These are phyloP conservation scores for Pachyramphus minor DNA, from an alignment of 2,113 vertebrate genomes.

Conservation along the genomic window DNA sequence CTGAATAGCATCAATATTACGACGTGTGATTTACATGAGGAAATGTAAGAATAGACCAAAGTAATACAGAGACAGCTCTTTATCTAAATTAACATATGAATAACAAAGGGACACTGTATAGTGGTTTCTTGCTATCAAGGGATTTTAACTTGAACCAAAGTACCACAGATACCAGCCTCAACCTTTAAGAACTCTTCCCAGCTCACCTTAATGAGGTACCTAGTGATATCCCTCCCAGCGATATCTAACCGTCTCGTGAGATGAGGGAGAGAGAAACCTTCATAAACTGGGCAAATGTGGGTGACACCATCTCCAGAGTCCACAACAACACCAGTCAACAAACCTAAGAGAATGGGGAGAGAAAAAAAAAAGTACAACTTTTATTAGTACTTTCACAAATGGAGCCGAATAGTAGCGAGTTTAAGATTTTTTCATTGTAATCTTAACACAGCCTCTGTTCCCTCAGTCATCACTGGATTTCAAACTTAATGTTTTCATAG, in stretches of 20 bases:
- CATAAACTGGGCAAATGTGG: conserved; percentile 97
- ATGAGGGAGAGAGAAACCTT: conserved; percentile 96
- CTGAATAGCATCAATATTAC: not conserved
- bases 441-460: not conserved
- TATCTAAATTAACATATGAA: not conserved
- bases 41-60: not conserved
- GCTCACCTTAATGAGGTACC: conserved; percentile 95
- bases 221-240: conserved; percentile 95
- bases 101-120: not conserved
- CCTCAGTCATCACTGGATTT: not conserved
- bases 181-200: not conserved
- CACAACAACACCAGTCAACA: conserved; percentile 94
- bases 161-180: not conserved
- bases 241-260: conserved; percentile 95
- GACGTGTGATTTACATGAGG: not conserved
- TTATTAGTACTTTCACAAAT: not conserved
- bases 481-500: not conserved
- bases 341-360: conserved; percentile 68
- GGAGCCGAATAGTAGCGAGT: not conserved
- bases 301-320: conserved; percentile 97
- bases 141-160: not conserved
- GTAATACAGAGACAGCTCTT: not conserved
- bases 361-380: not conserved
- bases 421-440: not conserved
- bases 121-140: not conserved